Conservation (phyloP, 2,113 vertebrate genomes). For the Geococcyx californianus region DNA sequence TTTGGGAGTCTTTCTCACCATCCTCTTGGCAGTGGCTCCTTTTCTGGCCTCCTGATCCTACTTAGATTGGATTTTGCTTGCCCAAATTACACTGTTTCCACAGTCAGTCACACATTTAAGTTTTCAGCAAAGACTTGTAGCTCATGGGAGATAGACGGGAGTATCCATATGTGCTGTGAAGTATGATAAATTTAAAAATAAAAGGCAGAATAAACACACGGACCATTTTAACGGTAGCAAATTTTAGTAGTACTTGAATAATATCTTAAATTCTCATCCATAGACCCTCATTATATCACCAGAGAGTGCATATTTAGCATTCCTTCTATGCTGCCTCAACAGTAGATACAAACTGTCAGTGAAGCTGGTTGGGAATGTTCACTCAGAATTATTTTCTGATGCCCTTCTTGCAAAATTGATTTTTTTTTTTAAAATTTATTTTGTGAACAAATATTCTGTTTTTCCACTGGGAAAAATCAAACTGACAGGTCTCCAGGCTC, state of each 20-base stretch:
- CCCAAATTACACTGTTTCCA: background rate
- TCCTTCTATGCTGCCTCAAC: background rate
- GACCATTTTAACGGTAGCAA: background rate
- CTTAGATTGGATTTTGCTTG: background rate
- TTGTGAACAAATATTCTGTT: background rate
- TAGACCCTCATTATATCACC: background rate
- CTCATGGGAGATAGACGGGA: accelerated
- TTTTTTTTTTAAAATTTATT: background rate
- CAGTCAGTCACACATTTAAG: background rate
- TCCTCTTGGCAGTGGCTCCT: background rate
- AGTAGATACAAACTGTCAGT: background rate
- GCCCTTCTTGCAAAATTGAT: background rate
- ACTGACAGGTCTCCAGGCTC: background rate
- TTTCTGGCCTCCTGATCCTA: background rate
- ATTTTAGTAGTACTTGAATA: background rate
- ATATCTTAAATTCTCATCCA: background rate
- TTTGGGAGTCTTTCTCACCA: background rate
- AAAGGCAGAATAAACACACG: background rate
- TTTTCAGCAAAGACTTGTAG: background rate
- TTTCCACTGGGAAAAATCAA: slow-evolving; percentile 9
- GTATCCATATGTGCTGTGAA: background rate
- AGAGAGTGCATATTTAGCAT: background rate
- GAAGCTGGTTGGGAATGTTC: background rate
- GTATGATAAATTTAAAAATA: background rate
- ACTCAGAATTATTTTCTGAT: background rate